Evolutionary conservation across 2,113 vertebrate species (phyloP).

Genomic region (Etheostoma spectabile): DNA sequence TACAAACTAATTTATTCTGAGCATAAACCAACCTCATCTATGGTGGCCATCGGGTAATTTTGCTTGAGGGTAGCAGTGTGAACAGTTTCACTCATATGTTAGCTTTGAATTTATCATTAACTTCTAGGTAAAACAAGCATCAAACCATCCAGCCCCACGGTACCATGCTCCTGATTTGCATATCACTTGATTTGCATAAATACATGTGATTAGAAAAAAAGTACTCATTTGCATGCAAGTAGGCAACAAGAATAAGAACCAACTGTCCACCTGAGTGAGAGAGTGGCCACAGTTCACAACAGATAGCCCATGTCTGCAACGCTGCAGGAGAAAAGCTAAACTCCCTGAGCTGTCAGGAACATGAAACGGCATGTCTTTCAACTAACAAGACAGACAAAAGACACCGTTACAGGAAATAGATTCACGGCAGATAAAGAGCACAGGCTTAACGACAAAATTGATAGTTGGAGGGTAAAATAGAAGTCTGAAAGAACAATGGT

Average conservation of each 20-base stretch:
- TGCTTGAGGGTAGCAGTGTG: not conserved
- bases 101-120: conserved; percentile 9
- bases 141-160: not conserved
- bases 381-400: not conserved
- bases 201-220: conserved; percentile 6
- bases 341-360: not conserved
- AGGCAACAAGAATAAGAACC: not conserved
- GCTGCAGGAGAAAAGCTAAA: not conserved
- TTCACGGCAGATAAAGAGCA: not conserved
- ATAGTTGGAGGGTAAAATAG: not conserved
- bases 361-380: conserved; percentile 21
- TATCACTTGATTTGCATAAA: conserved; percentile 3
- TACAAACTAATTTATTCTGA: too few relatives aligned
- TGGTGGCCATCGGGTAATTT: not conserved
- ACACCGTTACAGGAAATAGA: not conserved
- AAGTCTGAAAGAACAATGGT: not conserved
- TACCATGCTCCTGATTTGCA: not conserved
- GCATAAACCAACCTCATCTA: too few relatives aligned
- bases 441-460: not conserved
- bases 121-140: conserved; percentile 7
- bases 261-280: conserved; percentile 3
- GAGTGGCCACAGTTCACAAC: not conserved
- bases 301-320: not conserved
- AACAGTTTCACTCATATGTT: not conserved
- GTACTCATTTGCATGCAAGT: not conserved